Base-by-base conservation (phyloP, 2,888 invertebrate genomes). In the Netelia virgata region DNA sequence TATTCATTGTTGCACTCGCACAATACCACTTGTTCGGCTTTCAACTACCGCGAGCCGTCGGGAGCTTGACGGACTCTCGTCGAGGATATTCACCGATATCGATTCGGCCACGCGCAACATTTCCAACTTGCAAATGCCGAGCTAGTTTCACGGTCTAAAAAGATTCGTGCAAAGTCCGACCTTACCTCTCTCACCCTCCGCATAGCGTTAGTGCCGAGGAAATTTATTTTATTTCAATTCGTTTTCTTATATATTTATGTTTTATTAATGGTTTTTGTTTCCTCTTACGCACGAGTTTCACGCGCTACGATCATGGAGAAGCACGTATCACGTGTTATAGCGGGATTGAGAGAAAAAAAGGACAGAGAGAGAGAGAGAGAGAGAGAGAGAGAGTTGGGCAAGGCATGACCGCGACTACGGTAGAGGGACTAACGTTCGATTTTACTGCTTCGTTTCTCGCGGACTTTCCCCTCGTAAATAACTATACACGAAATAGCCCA, bases 391-490 rank as follows among this genome's bases (percentile, higher is more conserved):
- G n/a, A 28, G 16, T 6, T 36, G 63, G 66, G 18, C 18, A 66
- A 14, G 36, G 66, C n/a, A 69, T 53, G 5, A 69, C 36, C 8
- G 16, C 11, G 14, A 47, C 14, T 10, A 47, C 11, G 14, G 1
- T n/a, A 57, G 41, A 64, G 78, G 63, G n/a, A n/a, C 55, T 55
- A 78, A 72, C 55, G 70, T 70, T 61, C 70, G 74, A 59, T 74
- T 57, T 73, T 69, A 81, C 75, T 63, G 69, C 75, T 57, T 64
- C 20, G 55, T 43, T 66, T 70, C 55, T 53, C 57, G 66, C 14
- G 76, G 72, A 82, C 76, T 82, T 82, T 82, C 82, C 82, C 75
- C 82, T 82, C 76, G 82, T 77, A 59, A 82, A 76, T 28, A 75
- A 47, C 10, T 57, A 55, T 64, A 70, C 36, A 55, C 18, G 63